Base-by-base conservation (phyloP, 2,888 invertebrate species). In the Noctuana brunneofusca region DNA sequence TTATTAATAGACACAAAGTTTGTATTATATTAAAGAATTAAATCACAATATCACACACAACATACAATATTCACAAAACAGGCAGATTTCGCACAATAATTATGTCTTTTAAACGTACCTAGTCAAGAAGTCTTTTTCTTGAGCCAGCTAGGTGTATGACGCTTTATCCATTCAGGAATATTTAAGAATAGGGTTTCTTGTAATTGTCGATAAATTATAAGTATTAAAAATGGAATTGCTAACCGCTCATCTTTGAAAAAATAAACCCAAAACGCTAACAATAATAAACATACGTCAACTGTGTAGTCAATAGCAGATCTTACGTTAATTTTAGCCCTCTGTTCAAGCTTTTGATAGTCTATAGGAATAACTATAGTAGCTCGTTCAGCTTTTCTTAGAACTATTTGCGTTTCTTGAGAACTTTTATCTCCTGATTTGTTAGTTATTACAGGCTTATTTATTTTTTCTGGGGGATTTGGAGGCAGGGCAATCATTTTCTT, bases 241-340 rank as follows among this genome's bases (percentile, higher is more conserved):
- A 96, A 91, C 68, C 95, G 92, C 77, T 96, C 96, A 76, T 96
- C 96, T 75, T 95, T 95, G 76, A 96, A 96, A 62, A 96, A 84
- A 83, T 96, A 97, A 35, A 96, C 92, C 94, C 96, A 97, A 80
- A 95, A 94, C 22, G 97, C 96, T 12, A 96, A 93, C 38, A 94
- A 69, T 65, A 97, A 93, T 73, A 97, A 92, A 46, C 95, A 94
- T 64, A 96, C 80, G 80, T 97, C 96, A 0, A 95, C 95, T 22
- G 94, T 85, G 76, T 96, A 96, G 76, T 95, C 95, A 22, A 96
- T 87, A 0, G 93, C 93, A 1, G 95, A 93, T 67, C 94, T 93
- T 0, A 96, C 95, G 69, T 94, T 95, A 32, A 92, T 90, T 74
- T 95, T 94, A 0, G 95, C 94, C 73, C 93, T 92, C 66, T 93